Base-by-base conservation (phyloP, 2,888 invertebrate genomes). In the Acleris sparsana region DNA sequence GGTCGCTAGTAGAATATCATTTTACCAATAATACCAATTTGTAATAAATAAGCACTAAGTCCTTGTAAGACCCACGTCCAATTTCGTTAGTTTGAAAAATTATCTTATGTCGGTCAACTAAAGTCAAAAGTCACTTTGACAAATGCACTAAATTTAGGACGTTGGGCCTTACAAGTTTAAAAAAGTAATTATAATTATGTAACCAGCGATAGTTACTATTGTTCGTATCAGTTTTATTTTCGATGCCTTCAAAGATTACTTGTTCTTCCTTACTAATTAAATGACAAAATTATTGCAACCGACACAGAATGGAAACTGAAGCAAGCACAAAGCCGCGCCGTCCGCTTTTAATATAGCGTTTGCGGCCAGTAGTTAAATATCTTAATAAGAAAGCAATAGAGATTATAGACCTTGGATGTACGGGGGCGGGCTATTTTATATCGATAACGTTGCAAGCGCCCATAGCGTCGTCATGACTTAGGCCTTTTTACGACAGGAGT, bases 381-480 rank as follows among this genome's bases (percentile, higher is more conserved):
- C 90, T 89, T 90, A 91, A 90, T 92, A 90, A 86, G 87, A 88
- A 89, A 83, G 84, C 85, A 86, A 87, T 88, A 85, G 83, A 84
- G 86, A 87, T 87, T 88, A 86, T 78, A 76, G 77, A 77, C 77
- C 75, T 72, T 74, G 76, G 76, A 72, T 66, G 77, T 75, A 77
- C 73, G 70, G 72, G 81, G 86, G 88, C 86, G 87, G 86, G 80
- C 84, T 20, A 22, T 9, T 9, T 9, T 9, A 43, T 33, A n/a
- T 22, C 83, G 82, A 84, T 82, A 78, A 82, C 71, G 63, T 75
- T 67, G 71, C 44, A 69, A 70, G 62, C 18, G 44, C 17, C 20
- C 11, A 16, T 46, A 22, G 17, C 4, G 57, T 7, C n/a, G n/a
- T 33, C 5, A 44, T n/a, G 6, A 18, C 39, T 39, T 66, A 53